A percentile compares a stretch with the other conserved stretches of the same genome.
Evolutionary conservation across 2,113 vertebrate genomes (phyloP).

Genomic region (Uropsilus gracilis): DNA sequence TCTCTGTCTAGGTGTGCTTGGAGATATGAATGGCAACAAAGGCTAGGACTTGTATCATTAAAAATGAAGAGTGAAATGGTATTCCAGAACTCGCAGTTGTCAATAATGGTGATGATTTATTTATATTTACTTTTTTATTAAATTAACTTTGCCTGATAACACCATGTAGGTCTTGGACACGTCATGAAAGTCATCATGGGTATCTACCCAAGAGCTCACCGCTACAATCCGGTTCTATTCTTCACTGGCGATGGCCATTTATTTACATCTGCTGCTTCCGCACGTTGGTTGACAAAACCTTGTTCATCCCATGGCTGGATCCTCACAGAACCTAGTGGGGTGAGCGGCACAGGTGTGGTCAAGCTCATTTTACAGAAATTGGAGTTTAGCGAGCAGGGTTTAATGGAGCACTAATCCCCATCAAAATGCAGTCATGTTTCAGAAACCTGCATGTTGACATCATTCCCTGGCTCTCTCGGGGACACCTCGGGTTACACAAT

Average conservation of each 20-base stretch:
- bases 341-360: neutral
- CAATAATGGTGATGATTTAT: no score
- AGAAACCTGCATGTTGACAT: neutral
- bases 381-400: neutral
- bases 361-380: neutral
- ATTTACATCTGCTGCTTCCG: neutral
- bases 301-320: neutral
- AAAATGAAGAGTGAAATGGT: neutral
- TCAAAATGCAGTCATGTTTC: neutral
- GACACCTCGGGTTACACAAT: conserved; percentile 64
- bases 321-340: neutral
- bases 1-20: neutral
- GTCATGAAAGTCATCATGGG: no score
- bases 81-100: no score
- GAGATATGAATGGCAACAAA: neutral
- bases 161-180: no score
- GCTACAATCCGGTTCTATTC: no score
- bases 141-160: no score
- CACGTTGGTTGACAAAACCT: neutral
- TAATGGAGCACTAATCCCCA: neutral
- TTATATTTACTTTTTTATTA: no score
- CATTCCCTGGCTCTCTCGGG: neutral
- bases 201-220: no score
- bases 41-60: neutral
- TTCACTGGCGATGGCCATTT: neutral